These are phyloP conservation scores for Coelopa frigida DNA, from an alignment of 1,140 invertebrate species.

Conservation along the genomic window DNA sequence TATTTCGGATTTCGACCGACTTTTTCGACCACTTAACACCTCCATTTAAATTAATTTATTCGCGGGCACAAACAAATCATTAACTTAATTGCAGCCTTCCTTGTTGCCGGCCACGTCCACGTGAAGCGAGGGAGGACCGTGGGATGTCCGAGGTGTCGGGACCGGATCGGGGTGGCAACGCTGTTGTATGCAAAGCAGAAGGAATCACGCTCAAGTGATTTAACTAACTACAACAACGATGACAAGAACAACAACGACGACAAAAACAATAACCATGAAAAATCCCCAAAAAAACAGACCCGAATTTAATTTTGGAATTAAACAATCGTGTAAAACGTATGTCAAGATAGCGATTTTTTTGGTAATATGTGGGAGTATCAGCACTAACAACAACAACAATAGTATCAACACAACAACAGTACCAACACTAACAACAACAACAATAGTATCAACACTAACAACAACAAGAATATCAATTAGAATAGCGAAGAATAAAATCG, in stretches of 20 bases:
- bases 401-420: too few relatives aligned
- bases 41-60: constrained; percentile 10
- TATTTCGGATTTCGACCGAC: neutral
- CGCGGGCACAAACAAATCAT: constrained; percentile 7
- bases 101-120: neutral
- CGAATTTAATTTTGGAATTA: too few relatives aligned
- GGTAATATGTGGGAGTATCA: too few relatives aligned
- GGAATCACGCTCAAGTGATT: constrained; percentile 11
- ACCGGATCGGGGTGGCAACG: neutral
- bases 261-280: neutral
- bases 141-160: neutral
- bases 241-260: neutral
- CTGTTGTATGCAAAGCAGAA: constrained; percentile 5
- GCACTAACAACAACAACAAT: too few relatives aligned
- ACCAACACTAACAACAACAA: too few relatives aligned
- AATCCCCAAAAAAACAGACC: too few relatives aligned
- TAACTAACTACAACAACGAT: neutral
- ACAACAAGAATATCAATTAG: too few relatives aligned
- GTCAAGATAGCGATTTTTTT: too few relatives aligned
- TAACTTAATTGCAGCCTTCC: neutral
- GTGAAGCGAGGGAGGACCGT: neutral
- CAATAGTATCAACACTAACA: too few relatives aligned
- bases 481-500: too few relatives aligned
- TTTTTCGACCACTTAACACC: constrained; percentile 9
- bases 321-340: too few relatives aligned